Conservation (phyloP, 2,888 invertebrate species). For the Caenorhabditis sp. region DNA sequence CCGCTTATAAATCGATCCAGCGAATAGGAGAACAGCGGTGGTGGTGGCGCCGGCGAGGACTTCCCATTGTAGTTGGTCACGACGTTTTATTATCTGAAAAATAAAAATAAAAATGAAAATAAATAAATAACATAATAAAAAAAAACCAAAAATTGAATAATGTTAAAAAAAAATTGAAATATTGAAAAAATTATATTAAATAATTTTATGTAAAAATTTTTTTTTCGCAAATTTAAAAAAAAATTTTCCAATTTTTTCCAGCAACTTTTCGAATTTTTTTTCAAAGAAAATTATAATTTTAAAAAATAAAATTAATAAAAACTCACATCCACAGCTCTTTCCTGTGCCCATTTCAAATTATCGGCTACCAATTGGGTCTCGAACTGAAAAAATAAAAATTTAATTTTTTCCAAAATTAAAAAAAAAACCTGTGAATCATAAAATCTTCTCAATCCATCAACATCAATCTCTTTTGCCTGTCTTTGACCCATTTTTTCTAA, state of each 20-base stretch:
- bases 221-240: background rate
- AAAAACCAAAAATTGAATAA: background rate
- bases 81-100: slow-evolving; percentile 59
- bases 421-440: slow-evolving; percentile 51
- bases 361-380: slow-evolving; percentile 63
- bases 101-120: background rate
- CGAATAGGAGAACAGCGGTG: slow-evolving; percentile 60
- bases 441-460: slow-evolving; percentile 36
- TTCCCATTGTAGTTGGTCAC: slow-evolving; percentile 72
- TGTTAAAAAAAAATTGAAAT: background rate
- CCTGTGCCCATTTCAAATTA: slow-evolving; percentile 64
- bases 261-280: background rate
- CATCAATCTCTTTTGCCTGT: slow-evolving; percentile 32
- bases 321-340: slow-evolving; percentile 66
- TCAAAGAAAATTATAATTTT: no score
- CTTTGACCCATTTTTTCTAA: slow-evolving; percentile 55
- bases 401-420: slow-evolving; percentile 11
- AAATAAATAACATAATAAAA: background rate
- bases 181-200: background rate
- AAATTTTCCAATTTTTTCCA: background rate
- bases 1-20: slow-evolving; percentile 68
- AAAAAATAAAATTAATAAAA: no score
- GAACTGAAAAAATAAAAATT: slow-evolving; percentile 53
- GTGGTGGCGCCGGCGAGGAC: slow-evolving; percentile 70
- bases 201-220: background rate